Percentiles rank a stretch among this genome's conserved stretches.
These are phyloP conservation scores for Bursaphelenchus okinawaensis DNA, from an alignment of 2,888 invertebrate species.

Conservation along the genomic window DNA sequence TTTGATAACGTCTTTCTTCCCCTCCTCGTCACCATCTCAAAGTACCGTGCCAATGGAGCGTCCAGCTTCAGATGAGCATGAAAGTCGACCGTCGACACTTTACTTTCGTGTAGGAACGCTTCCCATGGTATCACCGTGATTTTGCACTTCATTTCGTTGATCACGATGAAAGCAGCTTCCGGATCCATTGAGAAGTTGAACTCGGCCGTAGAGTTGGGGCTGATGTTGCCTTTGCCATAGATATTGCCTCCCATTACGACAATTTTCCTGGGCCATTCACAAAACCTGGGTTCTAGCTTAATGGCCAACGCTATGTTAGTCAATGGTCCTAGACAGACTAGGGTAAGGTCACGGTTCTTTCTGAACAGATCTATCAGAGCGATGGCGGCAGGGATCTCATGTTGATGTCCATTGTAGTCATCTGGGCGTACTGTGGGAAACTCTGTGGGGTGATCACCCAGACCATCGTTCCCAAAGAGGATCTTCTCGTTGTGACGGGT, in stretches of 20 bases:
- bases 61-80: slow-evolving; percentile 29
- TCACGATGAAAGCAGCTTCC: slow-evolving; percentile 71
- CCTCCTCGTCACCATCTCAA: slow-evolving; percentile 19
- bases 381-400: slow-evolving; percentile 37
- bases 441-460: slow-evolving; percentile 36
- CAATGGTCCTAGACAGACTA: slow-evolving; percentile 37
- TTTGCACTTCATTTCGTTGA: slow-evolving; percentile 64
- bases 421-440: slow-evolving; percentile 34
- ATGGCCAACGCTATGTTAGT: slow-evolving; percentile 61
- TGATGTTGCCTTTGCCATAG: slow-evolving; percentile 58
- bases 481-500: slow-evolving; percentile 25
- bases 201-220: slow-evolving; percentile 64
- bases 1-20: slow-evolving; percentile 20
- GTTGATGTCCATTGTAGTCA: slow-evolving; percentile 30
- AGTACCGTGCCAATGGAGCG: slow-evolving; percentile 24
- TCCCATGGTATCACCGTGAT: slow-evolving; percentile 71
- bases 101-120: slow-evolving; percentile 29
- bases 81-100: slow-evolving; percentile 23
- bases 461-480: slow-evolving; percentile 48
- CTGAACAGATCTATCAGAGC: slow-evolving; percentile 41
- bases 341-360: slow-evolving; percentile 19
- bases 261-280: slow-evolving; percentile 32
- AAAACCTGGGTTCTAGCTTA: slow-evolving; percentile 59
- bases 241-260: slow-evolving; percentile 55
- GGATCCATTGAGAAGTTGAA: slow-evolving; percentile 75